These are phyloP conservation scores for Tringa solitaria DNA, from an alignment of 2,113 vertebrate genomes.

Conservation along the genomic window DNA sequence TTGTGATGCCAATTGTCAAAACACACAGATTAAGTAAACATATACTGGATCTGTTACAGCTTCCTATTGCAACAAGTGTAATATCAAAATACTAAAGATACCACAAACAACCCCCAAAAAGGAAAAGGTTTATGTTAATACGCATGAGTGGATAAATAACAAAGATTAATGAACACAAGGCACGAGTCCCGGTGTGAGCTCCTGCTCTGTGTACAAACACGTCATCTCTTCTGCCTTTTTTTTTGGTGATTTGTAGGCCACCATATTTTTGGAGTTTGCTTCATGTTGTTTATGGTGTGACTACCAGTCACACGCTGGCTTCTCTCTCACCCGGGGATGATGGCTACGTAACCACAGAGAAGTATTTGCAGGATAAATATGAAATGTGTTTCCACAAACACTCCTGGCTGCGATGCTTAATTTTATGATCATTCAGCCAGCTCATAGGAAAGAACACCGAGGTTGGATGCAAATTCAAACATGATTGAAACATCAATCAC, in stretches of 20 bases:
- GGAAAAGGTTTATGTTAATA: neutral
- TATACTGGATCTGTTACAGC: neutral
- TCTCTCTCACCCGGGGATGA: neutral
- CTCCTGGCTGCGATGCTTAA: neutral
- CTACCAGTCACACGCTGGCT: neutral
- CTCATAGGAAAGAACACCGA: neutral
- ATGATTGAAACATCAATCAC: conserved; percentile 21
- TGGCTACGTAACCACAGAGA: neutral
- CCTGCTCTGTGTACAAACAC: neutral
- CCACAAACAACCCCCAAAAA: neutral
- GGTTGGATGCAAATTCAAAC: conserved; percentile 2
- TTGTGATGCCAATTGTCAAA: neutral
- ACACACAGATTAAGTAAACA: neutral
- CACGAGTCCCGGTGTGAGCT: neutral
- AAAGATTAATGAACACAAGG: neutral
- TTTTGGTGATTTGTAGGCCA: neutral
- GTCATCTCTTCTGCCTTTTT: neutral
- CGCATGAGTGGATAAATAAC: neutral
- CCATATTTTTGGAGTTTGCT: neutral
- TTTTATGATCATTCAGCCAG: neutral
- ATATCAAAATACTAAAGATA: neutral
- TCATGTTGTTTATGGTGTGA: neutral
- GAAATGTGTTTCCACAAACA: neutral
- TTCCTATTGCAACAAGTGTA: neutral
- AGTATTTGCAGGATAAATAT: neutral